phyloP scores from a whole-genome alignment of 2,113 vertebrate species.

The Odobenus rosmarus region DNA sequence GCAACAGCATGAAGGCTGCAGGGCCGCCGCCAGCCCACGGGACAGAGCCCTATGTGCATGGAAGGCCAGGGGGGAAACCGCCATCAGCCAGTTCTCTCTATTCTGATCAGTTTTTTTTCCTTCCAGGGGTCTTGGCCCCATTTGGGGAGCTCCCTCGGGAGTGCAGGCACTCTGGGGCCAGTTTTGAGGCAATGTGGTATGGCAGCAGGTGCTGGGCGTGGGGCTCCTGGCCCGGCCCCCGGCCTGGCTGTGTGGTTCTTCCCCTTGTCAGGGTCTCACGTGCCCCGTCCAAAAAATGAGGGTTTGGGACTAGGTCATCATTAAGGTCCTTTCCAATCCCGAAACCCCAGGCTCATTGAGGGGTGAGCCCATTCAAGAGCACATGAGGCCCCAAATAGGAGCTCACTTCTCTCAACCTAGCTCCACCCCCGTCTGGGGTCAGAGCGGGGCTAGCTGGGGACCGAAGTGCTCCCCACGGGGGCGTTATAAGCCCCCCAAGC shows the following conservation, averaged over 20 bases:
- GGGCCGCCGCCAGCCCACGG: neutral
- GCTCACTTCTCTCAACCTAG: neutral
- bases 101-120: constrained; percentile 1
- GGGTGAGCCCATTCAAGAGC: neutral
- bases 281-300: neutral
- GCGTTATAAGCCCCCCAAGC: neutral
- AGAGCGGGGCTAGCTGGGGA: neutral
- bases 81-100: neutral
- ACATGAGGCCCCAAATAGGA: neutral
- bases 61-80: neutral
- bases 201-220: neutral
- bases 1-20: neutral
- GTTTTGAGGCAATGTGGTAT: neutral
- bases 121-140: neutral
- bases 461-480: too few species aligned
- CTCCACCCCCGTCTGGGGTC: neutral
- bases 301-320: neutral
- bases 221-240: neutral
- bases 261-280: neutral
- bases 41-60: neutral
- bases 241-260: neutral
- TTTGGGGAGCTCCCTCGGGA: neutral
- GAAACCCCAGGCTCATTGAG: neutral
- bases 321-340: neutral
- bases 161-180: rapidly evolving